A percentile compares a stretch with the other conserved stretches of the same genome.
phyloP scores from a whole-genome alignment of 2,113 vertebrate genomes.

The Mobula hypostoma region DNA sequence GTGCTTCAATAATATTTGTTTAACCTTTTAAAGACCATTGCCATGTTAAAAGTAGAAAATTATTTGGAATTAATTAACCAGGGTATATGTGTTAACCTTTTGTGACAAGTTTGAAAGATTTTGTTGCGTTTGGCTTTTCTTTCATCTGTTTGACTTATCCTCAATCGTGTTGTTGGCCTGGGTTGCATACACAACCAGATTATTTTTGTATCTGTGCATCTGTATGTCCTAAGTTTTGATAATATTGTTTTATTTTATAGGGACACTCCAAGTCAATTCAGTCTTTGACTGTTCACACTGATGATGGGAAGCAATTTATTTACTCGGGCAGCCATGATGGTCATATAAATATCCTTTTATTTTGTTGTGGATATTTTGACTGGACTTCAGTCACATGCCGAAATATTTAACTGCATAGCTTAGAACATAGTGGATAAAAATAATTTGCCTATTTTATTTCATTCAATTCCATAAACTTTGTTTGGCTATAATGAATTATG shows the following conservation, averaged over 20 bases:
- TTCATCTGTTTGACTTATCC: neutral
- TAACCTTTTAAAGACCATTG: neutral
- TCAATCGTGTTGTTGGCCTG: neutral
- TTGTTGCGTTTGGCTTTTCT: neutral
- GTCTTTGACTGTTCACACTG: conserved; percentile 79
- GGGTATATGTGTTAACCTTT: neutral
- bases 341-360: conserved; percentile 93
- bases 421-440: neutral
- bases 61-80: neutral
- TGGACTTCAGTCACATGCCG: neutral
- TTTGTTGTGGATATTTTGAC: conserved; percentile 31
- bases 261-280: conserved; percentile 94
- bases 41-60: neutral
- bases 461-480: neutral
- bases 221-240: neutral
- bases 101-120: neutral
- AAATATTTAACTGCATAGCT: neutral
- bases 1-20: neutral
- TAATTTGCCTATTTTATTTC: neutral
- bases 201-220: neutral
- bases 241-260: conserved; percentile 52
- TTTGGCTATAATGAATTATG: neutral
- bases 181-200: neutral
- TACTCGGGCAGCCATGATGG: conserved; percentile 92
- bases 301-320: conserved; percentile 68